Evolutionary conservation across 2,113 vertebrate species (phyloP).

Genomic region (Nibea coibor): DNA sequence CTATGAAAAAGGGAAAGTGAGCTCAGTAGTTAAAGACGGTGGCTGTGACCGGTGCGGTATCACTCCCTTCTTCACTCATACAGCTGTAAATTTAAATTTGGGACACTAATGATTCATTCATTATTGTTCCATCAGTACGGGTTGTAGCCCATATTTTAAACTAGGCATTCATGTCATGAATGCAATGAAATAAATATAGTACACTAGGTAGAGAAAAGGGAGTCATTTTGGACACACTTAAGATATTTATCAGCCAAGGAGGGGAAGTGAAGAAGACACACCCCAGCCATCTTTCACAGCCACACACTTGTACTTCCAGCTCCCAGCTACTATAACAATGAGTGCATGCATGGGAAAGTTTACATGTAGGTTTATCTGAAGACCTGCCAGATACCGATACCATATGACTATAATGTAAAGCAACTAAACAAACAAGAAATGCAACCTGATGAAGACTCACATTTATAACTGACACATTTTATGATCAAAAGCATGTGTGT

Average conservation of each 20-base stretch:
- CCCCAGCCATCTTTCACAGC: constrained; percentile 6
- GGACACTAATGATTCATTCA: not conserved
- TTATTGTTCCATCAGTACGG: not conserved
- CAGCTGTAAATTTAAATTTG: not conserved
- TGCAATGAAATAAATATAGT: not conserved
- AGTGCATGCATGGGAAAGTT: not conserved
- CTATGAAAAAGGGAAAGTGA: not conserved
- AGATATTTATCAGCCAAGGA: constrained; percentile 1
- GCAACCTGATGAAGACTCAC: not conserved
- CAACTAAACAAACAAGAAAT: constrained; percentile 6
- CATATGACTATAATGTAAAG: too few relatives aligned
- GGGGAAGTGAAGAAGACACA: constrained; percentile 8
- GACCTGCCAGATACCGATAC: not conserved
- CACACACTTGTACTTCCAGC: constrained; percentile 8
- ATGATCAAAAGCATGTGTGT: not conserved
- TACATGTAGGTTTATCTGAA: not conserved
- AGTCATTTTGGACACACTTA: not conserved
- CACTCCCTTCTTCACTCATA: not conserved
- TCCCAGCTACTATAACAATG: not conserved
- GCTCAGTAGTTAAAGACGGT: not conserved
- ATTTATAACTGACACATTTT: not conserved
- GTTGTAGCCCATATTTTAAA: not conserved
- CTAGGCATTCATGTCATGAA: not conserved
- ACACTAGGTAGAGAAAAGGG: not conserved
- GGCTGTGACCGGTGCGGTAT: not conserved